Percentiles rank a stretch among this genome's conserved stretches.
Evolutionary conservation across 2,113 vertebrate species (phyloP).

Genomic region (Dissostichus mawsoni): DNA sequence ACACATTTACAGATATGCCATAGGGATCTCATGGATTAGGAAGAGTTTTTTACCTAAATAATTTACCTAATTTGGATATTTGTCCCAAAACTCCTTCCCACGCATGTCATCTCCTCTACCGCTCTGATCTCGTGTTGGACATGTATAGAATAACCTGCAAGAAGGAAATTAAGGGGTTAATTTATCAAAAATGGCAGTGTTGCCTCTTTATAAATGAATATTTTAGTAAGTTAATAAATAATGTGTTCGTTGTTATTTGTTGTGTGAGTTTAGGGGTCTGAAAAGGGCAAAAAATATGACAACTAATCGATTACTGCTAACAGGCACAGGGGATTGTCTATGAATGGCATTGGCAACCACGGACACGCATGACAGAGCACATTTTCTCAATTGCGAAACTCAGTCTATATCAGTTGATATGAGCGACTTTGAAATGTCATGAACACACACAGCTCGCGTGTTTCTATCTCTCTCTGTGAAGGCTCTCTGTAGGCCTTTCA

Average conservation of each 20-base stretch:
- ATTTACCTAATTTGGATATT: neutral
- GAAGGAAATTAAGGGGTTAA: neutral
- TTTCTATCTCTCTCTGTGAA: neutral
- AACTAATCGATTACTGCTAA: neutral
- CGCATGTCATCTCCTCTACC: neutral
- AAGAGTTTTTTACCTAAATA: neutral
- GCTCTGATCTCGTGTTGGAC: neutral
- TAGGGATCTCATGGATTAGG: neutral
- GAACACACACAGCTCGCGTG: neutral
- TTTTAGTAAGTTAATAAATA: neutral
- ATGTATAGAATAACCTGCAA: neutral
- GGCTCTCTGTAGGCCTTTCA: slow-evolving; percentile 31
- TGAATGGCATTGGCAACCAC: neutral
- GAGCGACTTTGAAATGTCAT: neutral
- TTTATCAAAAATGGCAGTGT: neutral
- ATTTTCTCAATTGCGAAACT: slow-evolving; percentile 3
- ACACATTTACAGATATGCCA: neutral
- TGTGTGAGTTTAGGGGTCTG: neutral
- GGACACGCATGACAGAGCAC: neutral
- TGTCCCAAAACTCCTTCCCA: neutral
- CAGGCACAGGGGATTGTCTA: neutral
- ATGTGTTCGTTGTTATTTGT: too few relatives aligned
- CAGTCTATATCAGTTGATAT: neutral
- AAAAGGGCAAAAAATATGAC: neutral
- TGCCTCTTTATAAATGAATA: neutral